Evolutionary conservation across 1,140 invertebrate genomes (phyloP).

Genomic region (Archivesica marissinica): DNA sequence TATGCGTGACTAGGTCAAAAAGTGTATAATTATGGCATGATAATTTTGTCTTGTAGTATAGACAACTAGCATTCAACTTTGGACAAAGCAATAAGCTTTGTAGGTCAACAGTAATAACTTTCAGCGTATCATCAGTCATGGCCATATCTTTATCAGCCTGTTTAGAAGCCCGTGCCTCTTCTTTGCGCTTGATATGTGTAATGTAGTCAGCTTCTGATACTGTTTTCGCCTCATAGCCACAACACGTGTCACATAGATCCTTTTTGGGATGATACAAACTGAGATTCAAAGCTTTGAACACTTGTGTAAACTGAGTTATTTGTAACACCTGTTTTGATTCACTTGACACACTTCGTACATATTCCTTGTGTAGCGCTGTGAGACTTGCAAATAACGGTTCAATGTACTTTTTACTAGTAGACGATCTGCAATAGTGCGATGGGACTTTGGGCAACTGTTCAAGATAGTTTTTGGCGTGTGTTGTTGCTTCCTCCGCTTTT

Average conservation of each 20-base stretch:
- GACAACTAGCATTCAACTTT: conserved; percentile 17
- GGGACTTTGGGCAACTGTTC: not conserved
- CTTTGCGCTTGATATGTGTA: conserved; percentile 7
- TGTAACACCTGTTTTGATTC: not conserved
- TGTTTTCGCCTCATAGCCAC: not conserved
- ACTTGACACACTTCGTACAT: not conserved
- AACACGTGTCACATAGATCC: conserved; percentile 35
- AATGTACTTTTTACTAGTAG: conserved; percentile 10
- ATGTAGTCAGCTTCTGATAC: conserved; percentile 11
- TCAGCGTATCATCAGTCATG: not conserved
- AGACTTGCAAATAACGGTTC: conserved; percentile 13
- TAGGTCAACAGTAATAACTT: conserved; percentile 22
- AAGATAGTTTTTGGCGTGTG: not conserved
- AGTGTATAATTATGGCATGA: too few relatives aligned
- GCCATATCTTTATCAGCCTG: conserved; percentile 5
- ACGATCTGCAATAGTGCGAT: conserved; percentile 27
- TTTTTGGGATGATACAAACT: conserved; percentile 25
- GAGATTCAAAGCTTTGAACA: conserved; percentile 26
- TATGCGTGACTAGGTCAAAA: not conserved
- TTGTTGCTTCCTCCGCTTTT: too few relatives aligned
- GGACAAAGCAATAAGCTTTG: conserved; percentile 26
- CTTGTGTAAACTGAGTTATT: conserved; percentile 14
- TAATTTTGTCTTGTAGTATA: conserved; percentile 35
- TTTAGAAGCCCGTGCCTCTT: not conserved
- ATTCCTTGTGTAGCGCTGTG: conserved; percentile 9